Evolutionary conservation across 2,113 vertebrate species (phyloP), one percentile per base, ranked within the genome.

Genomic region (Calyptomena viridis): DNA sequence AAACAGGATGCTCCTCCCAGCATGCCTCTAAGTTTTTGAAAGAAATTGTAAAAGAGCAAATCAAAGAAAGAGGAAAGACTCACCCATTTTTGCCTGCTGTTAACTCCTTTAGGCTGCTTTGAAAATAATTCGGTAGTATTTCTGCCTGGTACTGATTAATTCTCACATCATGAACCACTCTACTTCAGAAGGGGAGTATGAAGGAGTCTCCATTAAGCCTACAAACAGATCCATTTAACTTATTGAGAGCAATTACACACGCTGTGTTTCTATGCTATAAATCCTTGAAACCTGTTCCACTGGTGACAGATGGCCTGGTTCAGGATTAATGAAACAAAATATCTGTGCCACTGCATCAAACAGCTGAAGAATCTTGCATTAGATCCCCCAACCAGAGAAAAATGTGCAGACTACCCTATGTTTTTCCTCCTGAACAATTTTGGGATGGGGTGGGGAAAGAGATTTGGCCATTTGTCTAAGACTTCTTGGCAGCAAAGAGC

Each of bases 231-330:
- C 60, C 47, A 63, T 64, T 83, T 60, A 83, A 83, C 59, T 49
- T 49, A 71, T 64, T 20, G 25, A 53, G 40, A 77, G 47, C 49
- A 47, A 72, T 83, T 71, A 58, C 22, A 50, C 14, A 21, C 8
- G 1, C 50, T 55, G 27, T 28, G 14, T 67, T 90, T 89, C 64
- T 40, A 9, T 40, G 68, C 47, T 86, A 67, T 79, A 91, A 89
- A 85, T 93, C 87, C 78, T 83, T 79, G 64, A 95, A 95, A 95
- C 87, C 85, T 77, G 56, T 93, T 93, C 63, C 47, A 67, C 40
- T 80, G 63, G 27, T 88, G 94, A 90, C 91, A 96, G 84, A 80
- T 94, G 91, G 93, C 37, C 84, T 82, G 50, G 67, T 89, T 86
- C 30, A 35, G 89, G 87, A 87, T 94, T 95, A 91, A 91, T 67